Evolutionary conservation across 2,888 invertebrate species (phyloP).

Genomic region (Heterodera filipjevi): DNA sequence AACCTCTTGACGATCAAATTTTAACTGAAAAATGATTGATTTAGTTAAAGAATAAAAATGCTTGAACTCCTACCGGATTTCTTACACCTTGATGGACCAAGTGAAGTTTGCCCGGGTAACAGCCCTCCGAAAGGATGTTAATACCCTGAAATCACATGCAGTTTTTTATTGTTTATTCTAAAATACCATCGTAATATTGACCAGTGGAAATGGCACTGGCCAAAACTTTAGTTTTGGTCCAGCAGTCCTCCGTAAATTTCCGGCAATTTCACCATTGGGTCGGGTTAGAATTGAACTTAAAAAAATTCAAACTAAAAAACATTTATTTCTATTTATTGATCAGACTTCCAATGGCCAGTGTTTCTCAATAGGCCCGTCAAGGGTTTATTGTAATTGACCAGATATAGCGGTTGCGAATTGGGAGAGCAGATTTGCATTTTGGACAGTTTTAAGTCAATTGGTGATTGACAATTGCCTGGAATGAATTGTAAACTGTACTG

Average conservation of each 20-base stretch:
- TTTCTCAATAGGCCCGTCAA: constrained; percentile 58
- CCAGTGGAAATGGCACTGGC: constrained; percentile 65
- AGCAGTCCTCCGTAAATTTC: constrained; percentile 61
- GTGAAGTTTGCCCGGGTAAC: constrained; percentile 58
- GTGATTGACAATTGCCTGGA: constrained; percentile 47
- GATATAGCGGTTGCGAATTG: constrained; percentile 53
- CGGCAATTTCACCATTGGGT: constrained; percentile 48
- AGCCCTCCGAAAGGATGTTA: constrained; percentile 61
- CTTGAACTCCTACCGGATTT: constrained; percentile 42
- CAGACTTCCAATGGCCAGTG: constrained; percentile 59
- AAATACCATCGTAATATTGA: constrained; percentile 49
- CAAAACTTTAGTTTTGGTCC: constrained; percentile 61
- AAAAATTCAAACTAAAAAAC: not conserved
- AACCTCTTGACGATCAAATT: too few species aligned
- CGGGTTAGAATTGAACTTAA: constrained; percentile 60
- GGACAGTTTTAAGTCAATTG: constrained; percentile 56
- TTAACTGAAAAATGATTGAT: constrained; percentile 31
- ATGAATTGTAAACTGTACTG: not conserved
- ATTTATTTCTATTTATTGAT: not conserved
- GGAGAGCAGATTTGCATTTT: constrained; percentile 41
- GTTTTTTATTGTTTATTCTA: not conserved
- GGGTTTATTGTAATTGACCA: constrained; percentile 58
- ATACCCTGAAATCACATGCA: constrained; percentile 42
- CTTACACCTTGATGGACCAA: constrained; percentile 62
- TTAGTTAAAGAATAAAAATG: too few species aligned